Evolutionary conservation across 2,113 vertebrate genomes (phyloP).

Genomic region (Podilymbus podiceps): DNA sequence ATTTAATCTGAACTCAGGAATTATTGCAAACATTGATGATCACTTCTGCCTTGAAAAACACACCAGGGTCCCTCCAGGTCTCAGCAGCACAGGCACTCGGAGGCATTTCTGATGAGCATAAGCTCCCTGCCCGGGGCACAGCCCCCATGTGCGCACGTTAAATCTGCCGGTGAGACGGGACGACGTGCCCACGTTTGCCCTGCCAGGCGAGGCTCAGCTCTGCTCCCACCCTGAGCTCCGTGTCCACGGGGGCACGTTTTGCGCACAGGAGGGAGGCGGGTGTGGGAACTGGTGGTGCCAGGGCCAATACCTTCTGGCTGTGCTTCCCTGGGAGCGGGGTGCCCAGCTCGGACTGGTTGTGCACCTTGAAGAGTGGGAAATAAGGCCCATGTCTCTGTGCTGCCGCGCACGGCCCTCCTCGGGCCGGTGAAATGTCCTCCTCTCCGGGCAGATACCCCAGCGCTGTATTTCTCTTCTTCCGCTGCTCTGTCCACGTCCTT

Average conservation of each 20-base stretch:
- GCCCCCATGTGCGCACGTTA: neutral
- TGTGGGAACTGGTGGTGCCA: neutral
- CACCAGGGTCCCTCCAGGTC: neutral
- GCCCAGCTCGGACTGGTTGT: neutral
- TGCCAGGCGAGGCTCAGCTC: neutral
- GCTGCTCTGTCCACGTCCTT: neutral
- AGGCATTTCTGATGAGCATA: neutral
- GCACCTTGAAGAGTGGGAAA: neutral
- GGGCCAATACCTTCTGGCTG: neutral
- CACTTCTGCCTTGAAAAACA: slow-evolving; percentile 15
- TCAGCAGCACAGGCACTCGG: neutral
- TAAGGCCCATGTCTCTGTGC: neutral
- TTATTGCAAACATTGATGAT: slow-evolving; percentile 24
- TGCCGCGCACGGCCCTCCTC: neutral
- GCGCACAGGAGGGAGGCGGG: rapidly evolving
- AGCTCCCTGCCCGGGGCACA: neutral
- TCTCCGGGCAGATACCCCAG: neutral
- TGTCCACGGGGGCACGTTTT: neutral
- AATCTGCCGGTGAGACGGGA: neutral
- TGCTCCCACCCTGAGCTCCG: neutral
- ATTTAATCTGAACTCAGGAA: slow-evolving; percentile 65
- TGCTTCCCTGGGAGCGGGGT: neutral
- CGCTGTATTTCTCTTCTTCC: neutral
- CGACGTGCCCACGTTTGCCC: rapidly evolving
- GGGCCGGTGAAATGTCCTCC: neutral